Evolutionary conservation across 2,113 vertebrate genomes (phyloP), one percentile per base, ranked within the genome.

Genomic region (Jaculus jaculus): DNA sequence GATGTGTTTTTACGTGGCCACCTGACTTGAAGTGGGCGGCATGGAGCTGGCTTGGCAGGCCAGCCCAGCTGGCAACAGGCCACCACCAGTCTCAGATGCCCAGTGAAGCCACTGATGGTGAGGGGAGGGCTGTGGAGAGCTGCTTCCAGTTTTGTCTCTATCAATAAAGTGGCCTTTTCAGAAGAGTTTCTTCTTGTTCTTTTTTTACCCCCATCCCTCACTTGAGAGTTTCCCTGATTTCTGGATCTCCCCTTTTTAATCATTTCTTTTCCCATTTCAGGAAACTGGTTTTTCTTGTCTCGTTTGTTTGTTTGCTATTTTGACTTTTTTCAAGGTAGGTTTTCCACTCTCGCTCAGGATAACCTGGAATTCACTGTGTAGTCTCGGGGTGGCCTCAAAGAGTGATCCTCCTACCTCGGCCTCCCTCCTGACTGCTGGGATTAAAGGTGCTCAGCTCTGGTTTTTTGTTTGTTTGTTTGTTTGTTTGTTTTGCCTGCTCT

Each of bases 121-220:
- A 96, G 97, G 95, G 94, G 98, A 98, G 97, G 98, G 97, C 97
- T 96, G 84, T 37, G 83, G 96, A 93, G 96, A 95, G 30, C 92
- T 74, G 90, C 91, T 65, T 92, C 95, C 80, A 32, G 30, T 96
- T 93, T 95, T 92, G 81, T 93, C 95, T 97, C 96, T 89, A 92
- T 96, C 96, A 98, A 98, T 98, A 98, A 98, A 98, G 97, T 97
- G 97, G 96, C 97, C 97, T 98, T 98, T 98, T 95, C 91, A 93
- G 96, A 97, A 83, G 23, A 92, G 82, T 10, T 1, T 74, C 51
- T 69, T 42, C 72, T 60, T 32, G 34, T 1, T 18, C 24, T 87
- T 75, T 89, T 11, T 85, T 88, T 72, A 26, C 39, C 63, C n/a
- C 3, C 24, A 13, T 13, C 51, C 75, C 10, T 72, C 37, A 7